A percentile compares a stretch with the other conserved stretches of the same genome.
phyloP scores from a whole-genome alignment of 1,140 invertebrate species.

The Drosophila subpulchrella region DNA sequence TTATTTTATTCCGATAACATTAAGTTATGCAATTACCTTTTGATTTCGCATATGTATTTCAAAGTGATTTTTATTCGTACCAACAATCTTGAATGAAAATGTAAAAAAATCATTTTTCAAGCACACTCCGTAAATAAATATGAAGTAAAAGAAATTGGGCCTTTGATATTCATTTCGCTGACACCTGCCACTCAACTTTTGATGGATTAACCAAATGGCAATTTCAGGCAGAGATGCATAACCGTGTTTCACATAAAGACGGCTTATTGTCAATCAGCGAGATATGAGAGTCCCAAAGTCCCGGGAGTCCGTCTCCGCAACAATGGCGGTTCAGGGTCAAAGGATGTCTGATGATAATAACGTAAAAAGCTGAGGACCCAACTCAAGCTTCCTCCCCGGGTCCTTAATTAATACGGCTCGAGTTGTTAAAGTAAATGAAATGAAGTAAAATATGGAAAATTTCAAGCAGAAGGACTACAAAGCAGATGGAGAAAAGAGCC shows the following conservation, averaged over 20 bases:
- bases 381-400: conserved; percentile 11
- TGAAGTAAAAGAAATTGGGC: background rate
- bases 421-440: conserved; percentile 39
- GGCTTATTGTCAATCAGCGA: conserved; percentile 55
- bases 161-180: background rate
- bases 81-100: no score
- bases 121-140: background rate
- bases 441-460: conserved; percentile 25
- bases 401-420: conserved; percentile 35
- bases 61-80: no score
- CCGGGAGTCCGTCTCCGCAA: conserved; percentile 8
- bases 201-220: conserved; percentile 18
- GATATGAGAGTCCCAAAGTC: conserved; percentile 18
- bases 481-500: conserved; percentile 10
- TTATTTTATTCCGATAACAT: no score
- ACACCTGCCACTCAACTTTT: conserved; percentile 32
- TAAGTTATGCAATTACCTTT: no score
- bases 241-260: background rate
- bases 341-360: conserved; percentile 27
- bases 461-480: conserved; percentile 11
- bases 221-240: conserved; percentile 2
- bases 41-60: no score
- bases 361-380: conserved; percentile 11
- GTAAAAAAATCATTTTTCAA: background rate
- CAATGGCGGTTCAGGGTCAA: conserved; percentile 43